phyloP scores from a whole-genome alignment of 2,797 vertebrate species.

The Buceros bicornis region DNA sequence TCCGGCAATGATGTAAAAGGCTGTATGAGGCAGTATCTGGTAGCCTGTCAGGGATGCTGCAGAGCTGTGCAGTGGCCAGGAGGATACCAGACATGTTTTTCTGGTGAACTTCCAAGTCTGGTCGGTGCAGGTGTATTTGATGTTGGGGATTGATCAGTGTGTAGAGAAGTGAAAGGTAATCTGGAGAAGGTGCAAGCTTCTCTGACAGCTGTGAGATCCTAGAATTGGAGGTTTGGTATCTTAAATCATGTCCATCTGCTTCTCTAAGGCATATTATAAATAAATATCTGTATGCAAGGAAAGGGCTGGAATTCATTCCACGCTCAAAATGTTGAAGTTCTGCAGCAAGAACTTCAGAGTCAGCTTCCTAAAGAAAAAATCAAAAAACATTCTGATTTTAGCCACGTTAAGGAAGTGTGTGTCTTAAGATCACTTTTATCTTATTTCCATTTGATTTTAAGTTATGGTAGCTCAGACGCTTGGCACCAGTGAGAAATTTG shows the following conservation, averaged over 20 bases:
- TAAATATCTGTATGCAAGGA: neutral
- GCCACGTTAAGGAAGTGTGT: neutral
- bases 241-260: neutral
- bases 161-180: neutral
- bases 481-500: neutral
- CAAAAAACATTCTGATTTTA: neutral
- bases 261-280: neutral
- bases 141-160: neutral
- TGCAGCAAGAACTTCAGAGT: neutral
- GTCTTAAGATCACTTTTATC: neutral
- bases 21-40: neutral
- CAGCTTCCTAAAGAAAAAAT: neutral
- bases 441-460: neutral
- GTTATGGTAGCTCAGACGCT: neutral
- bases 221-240: neutral
- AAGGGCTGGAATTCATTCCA: neutral
- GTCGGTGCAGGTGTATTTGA: neutral
- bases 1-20: neutral
- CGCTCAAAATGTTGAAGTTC: neutral
- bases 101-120: neutral
- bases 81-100: neutral
- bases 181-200: neutral
- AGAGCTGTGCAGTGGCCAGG: neutral
- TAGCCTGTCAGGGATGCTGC: neutral
- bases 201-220: neutral